Percentiles rank a stretch among this genome's conserved stretches.
phyloP scores from a whole-genome alignment of 2,888 invertebrate species.

The Colostygia pectinataria region DNA sequence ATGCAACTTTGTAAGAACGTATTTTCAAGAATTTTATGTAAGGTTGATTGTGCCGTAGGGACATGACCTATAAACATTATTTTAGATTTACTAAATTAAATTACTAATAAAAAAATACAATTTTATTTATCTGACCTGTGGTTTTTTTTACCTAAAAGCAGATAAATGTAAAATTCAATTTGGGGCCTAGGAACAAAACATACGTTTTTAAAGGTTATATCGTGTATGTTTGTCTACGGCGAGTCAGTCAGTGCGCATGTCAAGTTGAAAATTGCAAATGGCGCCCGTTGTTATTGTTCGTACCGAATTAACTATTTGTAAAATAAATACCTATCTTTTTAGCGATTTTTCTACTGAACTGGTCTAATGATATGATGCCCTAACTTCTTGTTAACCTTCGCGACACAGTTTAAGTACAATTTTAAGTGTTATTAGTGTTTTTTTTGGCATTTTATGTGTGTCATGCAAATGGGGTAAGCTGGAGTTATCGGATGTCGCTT shows the following conservation, averaged over 20 bases:
- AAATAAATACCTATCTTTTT: constrained; percentile 86
- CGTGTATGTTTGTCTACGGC: constrained; percentile 73
- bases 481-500: constrained; percentile 83
- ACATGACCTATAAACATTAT: too few relatives aligned
- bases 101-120: too few relatives aligned
- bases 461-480: constrained; percentile 89
- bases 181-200: constrained; percentile 13
- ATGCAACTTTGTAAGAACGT: constrained; percentile 57
- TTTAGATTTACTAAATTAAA: too few relatives aligned
- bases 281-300: constrained; percentile 99
- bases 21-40: not conserved
- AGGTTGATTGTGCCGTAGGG: too few relatives aligned
- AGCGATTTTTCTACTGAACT: constrained; percentile 83
- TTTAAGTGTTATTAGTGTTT: constrained; percentile 81
- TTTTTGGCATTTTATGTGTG: constrained; percentile 86
- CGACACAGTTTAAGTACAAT: constrained; percentile 78
- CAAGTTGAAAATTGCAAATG: constrained; percentile 97
- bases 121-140: too few relatives aligned
- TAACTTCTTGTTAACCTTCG: constrained; percentile 77
- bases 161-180: not conserved
- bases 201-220: constrained; percentile 60
- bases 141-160: too few relatives aligned
- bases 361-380: constrained; percentile 79
- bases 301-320: constrained; percentile 91
- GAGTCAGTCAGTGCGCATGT: constrained; percentile 86